These are phyloP conservation scores for Plutomurus gul DNA, from an alignment of 1,140 invertebrate species.

Conservation along the genomic window DNA sequence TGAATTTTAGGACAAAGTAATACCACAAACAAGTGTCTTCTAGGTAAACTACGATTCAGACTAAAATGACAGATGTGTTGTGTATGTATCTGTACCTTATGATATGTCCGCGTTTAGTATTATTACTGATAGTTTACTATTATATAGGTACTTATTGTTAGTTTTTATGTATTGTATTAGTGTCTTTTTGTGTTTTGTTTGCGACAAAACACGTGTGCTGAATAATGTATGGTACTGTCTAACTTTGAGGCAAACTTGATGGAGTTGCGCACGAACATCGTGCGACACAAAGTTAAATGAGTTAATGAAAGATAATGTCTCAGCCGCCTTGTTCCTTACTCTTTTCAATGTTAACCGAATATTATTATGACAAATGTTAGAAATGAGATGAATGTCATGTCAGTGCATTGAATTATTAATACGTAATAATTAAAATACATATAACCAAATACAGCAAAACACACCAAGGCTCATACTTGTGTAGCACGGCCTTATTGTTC, in stretches of 20 bases:
- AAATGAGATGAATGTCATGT: constrained; percentile 7
- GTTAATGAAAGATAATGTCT: constrained; percentile 7
- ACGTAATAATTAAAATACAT: not conserved
- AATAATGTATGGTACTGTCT: not conserved
- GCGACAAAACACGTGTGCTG: not conserved
- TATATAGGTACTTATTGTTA: too few relatives aligned
- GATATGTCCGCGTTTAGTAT: not conserved
- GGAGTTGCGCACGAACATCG: not conserved
- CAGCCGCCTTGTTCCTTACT: constrained; percentile 18
- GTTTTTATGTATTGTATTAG: too few relatives aligned
- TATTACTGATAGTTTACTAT: constrained; percentile 1
- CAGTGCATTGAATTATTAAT: constrained; percentile 4
- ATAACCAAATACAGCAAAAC: not conserved
- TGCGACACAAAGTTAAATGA: too few relatives aligned
- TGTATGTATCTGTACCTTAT: constrained; percentile 15
- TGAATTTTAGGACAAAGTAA: not conserved
- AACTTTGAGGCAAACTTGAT: not conserved
- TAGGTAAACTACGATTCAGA: constrained; percentile 10
- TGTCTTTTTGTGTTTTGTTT: not conserved
- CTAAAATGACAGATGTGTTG: not conserved
- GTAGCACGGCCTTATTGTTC: too few relatives aligned
- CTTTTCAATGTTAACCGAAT: constrained; percentile 5
- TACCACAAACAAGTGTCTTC: constrained; percentile 21
- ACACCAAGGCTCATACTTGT: not conserved
- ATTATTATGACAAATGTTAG: constrained; percentile 11